Evolutionary conservation across 2,888 invertebrate genomes (phyloP).

Genomic region (Tenthredo mesomela): DNA sequence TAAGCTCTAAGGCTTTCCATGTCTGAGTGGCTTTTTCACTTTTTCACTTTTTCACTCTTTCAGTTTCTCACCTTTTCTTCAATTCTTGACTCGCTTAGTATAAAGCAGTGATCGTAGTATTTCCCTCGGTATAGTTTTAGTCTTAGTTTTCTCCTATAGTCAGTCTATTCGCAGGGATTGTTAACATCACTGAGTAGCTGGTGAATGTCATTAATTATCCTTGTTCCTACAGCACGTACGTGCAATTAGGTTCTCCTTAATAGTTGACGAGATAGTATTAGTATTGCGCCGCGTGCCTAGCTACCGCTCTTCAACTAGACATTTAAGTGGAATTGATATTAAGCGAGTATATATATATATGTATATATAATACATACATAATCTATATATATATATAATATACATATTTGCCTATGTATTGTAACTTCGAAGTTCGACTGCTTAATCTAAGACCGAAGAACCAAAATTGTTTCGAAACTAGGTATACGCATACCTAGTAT

Average conservation of each 20-base stretch:
- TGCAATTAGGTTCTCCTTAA: conserved; percentile 38
- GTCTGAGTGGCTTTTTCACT: too few species aligned
- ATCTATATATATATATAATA: background rate
- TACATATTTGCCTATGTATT: background rate
- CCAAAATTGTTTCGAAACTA: background rate
- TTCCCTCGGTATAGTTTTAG: too few species aligned
- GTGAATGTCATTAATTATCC: conserved; percentile 37
- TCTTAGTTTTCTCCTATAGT: too few species aligned
- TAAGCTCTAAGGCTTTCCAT: too few species aligned
- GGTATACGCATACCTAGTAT: too few species aligned
- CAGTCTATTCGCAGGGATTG: background rate
- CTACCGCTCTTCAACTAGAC: conserved; percentile 22
- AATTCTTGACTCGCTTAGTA: too few species aligned
- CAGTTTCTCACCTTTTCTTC: too few species aligned
- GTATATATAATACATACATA: background rate
- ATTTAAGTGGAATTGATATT: conserved; percentile 41
- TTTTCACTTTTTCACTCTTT: too few species aligned
- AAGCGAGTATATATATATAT: background rate
- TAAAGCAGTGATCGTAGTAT: too few species aligned
- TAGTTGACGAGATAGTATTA: conserved; percentile 44
- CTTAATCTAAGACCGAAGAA: background rate
- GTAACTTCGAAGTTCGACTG: background rate
- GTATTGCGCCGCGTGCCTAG: background rate
- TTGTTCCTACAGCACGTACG: conserved; percentile 24
- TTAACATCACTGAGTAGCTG: conserved; percentile 29